Conservation (phyloP, 1,140 invertebrate genomes). For the Lepidurus arcticus region DNA sequence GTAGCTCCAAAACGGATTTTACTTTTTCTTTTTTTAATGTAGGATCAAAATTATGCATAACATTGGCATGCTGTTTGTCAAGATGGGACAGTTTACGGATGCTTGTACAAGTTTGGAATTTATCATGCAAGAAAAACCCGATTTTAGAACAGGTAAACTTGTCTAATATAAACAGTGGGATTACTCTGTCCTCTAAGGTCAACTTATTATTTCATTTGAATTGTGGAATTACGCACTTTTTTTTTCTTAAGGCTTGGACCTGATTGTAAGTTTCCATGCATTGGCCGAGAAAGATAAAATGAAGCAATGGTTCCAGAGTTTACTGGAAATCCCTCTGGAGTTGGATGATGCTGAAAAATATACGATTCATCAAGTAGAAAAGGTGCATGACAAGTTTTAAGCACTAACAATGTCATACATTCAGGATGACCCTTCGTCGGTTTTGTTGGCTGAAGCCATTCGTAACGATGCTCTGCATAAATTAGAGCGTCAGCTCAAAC, state of each 20-base stretch:
- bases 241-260: slow-evolving; percentile 64
- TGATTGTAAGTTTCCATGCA: slow-evolving; percentile 88
- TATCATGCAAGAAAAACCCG: slow-evolving; percentile 91
- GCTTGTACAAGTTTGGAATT: slow-evolving; percentile 95
- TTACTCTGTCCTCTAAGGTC: neutral
- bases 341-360: slow-evolving; percentile 79
- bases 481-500: slow-evolving; percentile 66
- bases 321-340: slow-evolving; percentile 80
- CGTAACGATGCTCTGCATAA: slow-evolving; percentile 70
- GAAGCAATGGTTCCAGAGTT: slow-evolving; percentile 81
- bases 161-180: neutral
- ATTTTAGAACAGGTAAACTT: slow-evolving; percentile 64
- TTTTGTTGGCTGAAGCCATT: slow-evolving; percentile 68
- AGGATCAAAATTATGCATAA: slow-evolving; percentile 98
- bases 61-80: slow-evolving; percentile 90
- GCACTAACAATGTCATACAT: neutral
- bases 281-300: slow-evolving; percentile 90
- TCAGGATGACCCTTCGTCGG: slow-evolving; percentile 64
- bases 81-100: slow-evolving; percentile 92
- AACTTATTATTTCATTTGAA: neutral
- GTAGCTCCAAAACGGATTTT: too few species aligned
- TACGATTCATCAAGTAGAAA: slow-evolving; percentile 35
- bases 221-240: slow-evolving; percentile 2
- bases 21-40: neutral
- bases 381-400: neutral